A percentile compares a stretch with the other conserved stretches of the same genome.
phyloP scores from a whole-genome alignment of 2,113 vertebrate genomes.

The Nerophis lumbriciformis region DNA sequence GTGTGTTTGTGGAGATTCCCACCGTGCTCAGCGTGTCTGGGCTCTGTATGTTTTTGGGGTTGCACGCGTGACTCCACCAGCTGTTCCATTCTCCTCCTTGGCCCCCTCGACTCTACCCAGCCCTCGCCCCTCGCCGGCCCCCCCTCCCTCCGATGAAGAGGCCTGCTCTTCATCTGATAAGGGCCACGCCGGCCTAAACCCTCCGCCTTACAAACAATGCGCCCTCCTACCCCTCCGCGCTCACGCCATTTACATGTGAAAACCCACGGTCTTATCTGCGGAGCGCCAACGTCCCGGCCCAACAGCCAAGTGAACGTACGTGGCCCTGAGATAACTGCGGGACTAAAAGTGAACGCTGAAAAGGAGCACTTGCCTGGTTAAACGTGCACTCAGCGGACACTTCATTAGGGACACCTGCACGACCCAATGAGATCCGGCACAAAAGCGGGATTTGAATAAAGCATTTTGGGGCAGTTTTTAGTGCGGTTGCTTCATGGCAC shows the following conservation, averaged over 20 bases:
- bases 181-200: conserved; percentile 45
- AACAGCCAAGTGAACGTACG: conserved; percentile 37
- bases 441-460: background rate
- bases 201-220: conserved; percentile 57
- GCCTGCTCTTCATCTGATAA: conserved; percentile 77
- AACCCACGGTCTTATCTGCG: conserved; percentile 68
- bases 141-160: conserved; percentile 53
- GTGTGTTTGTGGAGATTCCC: conserved; percentile 68
- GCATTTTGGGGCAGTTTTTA: background rate
- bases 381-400: background rate
- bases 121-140: conserved; percentile 40
- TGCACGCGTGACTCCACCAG: conserved; percentile 72
- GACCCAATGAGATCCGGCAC: background rate
- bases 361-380: conserved; percentile 13
- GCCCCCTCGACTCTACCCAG: conserved; percentile 47
- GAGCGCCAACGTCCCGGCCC: conserved; percentile 58
- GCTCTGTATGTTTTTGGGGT: conserved; percentile 67
- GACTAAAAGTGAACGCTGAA: conserved; percentile 14
- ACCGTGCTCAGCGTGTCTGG: conserved; percentile 70
- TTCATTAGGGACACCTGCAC: conserved; percentile 2
- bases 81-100: conserved; percentile 67
- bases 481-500: background rate
- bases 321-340: conserved; percentile 23
- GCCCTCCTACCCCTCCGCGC: conserved; percentile 42
- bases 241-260: conserved; percentile 72